Base-by-base conservation (phyloP, 2,113 vertebrate genomes). In the Sinocyclocheilus maitianheensis region DNA sequence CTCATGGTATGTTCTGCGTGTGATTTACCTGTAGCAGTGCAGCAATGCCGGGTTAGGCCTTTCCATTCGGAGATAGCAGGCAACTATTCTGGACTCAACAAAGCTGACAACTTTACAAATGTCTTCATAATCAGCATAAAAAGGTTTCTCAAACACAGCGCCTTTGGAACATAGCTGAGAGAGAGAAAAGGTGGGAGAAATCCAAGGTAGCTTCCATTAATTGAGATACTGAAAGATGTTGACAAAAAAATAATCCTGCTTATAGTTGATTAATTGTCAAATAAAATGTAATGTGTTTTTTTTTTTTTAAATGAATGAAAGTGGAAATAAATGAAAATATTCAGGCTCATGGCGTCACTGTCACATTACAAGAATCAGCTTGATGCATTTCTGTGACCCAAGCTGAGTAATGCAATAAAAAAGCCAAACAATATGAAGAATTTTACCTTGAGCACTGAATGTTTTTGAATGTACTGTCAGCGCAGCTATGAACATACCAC, bases 31-130 rank as follows among this genome's bases (percentile, higher is more conserved):
- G 69, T 72, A 92, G 3, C 94, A 93, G 78, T 95, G 94, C 91
- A 92, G 93, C 84, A 95, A 75, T 48, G 94, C 94, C 63, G 92
- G 89, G n/a, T 92, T 90, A 3, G 92, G 92, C 77, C 91, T 95
- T 74, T 83, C 91, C 92, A 95, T 92, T 51, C 91, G 92, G 55
- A 95, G 91, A 86, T 84, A 95, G 91, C 94, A 96, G n/a, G 51
- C 92, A 81, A 91, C 94, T 80, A 96, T 91, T 82, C 94, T 94
- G 72, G 92, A 91, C 91, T 96, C 93, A 82, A 93, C 95, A 87
- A 94, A 94, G 91, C 94, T 93, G 84, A 86, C 86, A 16, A 94
- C 84, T 2, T 92, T 93, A 76, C 91, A 92, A 89, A 95, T 91
- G n/a, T 94, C 92, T 88, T 94, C 91, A 81, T 92, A 88, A 89